Percentiles rank a stretch among this genome's conserved stretches.
Conservation (phyloP, 2,113 vertebrate species). For the Pygoscelis adeliae region DNA sequence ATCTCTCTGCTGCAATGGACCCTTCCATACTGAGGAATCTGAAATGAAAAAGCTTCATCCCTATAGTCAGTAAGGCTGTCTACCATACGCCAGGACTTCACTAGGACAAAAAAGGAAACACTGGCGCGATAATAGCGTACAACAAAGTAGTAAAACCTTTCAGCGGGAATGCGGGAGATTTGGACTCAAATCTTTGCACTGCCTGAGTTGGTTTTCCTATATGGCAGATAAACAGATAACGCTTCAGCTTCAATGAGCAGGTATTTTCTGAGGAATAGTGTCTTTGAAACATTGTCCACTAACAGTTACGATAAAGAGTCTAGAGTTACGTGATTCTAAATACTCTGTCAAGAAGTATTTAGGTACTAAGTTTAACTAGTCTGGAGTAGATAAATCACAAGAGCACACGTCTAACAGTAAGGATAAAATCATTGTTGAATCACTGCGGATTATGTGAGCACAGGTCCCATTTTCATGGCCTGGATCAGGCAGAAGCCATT, state of each 20-base stretch:
- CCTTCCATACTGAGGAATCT: not conserved
- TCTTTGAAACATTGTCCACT: not conserved
- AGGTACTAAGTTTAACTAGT: not conserved
- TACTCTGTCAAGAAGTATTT: not conserved
- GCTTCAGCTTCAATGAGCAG: not conserved
- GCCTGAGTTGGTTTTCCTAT: not conserved
- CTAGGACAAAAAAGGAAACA: not conserved
- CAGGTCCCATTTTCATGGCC: not conserved
- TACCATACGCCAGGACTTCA: not conserved
- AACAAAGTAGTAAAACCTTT: not conserved
- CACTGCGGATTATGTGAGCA: not conserved
- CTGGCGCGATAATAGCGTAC: not conserved
- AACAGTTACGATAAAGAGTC: not conserved
- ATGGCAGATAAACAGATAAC: accelerated
- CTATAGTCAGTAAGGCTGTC: not conserved
- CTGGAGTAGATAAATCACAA: not conserved
- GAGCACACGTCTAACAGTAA: not conserved
- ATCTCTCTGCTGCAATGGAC: not conserved
- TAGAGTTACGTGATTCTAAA: not conserved
- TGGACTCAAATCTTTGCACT: not conserved
- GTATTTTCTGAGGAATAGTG: not conserved
- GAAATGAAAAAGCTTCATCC: not conserved
- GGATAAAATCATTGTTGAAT: not conserved
- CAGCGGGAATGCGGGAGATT: not conserved
- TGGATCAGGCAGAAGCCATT: not conserved